Base-by-base conservation (phyloP, 2,888 invertebrate species). In the Lagria hirta region DNA sequence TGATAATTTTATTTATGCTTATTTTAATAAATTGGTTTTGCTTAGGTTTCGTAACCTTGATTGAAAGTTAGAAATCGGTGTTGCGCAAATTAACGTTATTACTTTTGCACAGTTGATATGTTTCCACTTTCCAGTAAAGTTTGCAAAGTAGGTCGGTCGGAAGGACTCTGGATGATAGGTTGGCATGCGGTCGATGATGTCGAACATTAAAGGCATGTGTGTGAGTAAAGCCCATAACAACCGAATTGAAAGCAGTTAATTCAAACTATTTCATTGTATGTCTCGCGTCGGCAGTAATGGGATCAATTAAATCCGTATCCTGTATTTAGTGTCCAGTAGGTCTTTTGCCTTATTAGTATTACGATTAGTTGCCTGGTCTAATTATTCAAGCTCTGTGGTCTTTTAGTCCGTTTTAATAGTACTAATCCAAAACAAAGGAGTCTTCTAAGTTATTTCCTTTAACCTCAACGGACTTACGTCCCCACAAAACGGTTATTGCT, bases 311-410 rank as follows among this genome's bases (percentile, higher is more conserved):
- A 49, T 47, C 42, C 46, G 48, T 48, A 50, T 50, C 45, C 48
- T 51, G 47, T 43, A 43, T 42, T 41, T 47, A 46, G 34, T 49
- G 51, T 47, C 52, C 49, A 36, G 41, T 48, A 52, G 42, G 33
- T 52, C 54, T 56, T 54, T 54, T 57, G 53, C 53, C 55, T 57
- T 60, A 58, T 57, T 60, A 55, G 49, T 51, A 55, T 53, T 48
- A 51, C 50, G 52, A 55, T 57, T 58, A 55, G 49, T 54, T 51
- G 47, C 54, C 52, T 49, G 48, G 35, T 55, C 52, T 50, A 58
- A 59, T 58, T 57, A 56, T 56, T 48, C 48, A 34, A 29, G 37
- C 51, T 45, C 45, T 51, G 48, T 48, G 51, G 51, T 48, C 48
- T 35, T 43, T 32, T 40, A 30, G 48, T 35, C 45, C 40, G 44